phyloP scores from a whole-genome alignment of 2,888 invertebrate genomes.

The Isoperla grammatica region DNA sequence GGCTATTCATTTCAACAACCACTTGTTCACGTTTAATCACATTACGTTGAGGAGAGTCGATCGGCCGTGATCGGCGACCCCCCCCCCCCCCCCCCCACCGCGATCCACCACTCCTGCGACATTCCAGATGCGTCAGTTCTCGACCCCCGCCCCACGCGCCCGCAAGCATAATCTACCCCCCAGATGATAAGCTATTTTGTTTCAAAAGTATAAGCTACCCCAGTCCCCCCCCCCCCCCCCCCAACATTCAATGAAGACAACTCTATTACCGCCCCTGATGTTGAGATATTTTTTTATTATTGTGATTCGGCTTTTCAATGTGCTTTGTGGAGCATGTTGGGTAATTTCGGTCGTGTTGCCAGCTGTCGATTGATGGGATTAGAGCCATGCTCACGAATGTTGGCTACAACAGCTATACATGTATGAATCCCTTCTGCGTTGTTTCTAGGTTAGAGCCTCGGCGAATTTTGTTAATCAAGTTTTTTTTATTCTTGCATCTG shows the following conservation, averaged over 20 bases:
- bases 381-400: not conserved
- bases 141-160: not conserved
- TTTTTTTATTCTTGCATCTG: no score
- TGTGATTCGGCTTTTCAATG: constrained; percentile 5
- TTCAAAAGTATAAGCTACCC: constrained; percentile 13
- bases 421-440: no score
- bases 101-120: not conserved
- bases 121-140: constrained; percentile 12
- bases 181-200: constrained; percentile 3
- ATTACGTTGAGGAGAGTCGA: constrained; percentile 1
- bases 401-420: no score
- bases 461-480: no score
- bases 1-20: constrained; percentile 7
- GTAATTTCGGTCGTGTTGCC: constrained; percentile 9
- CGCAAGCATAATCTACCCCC: not conserved
- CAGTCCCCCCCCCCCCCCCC: not conserved
- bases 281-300: constrained; percentile 10
- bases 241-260: not conserved
- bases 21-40: constrained; percentile 16
- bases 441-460: no score
- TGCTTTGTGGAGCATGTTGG: constrained; percentile 16
- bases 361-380: constrained; percentile 10
- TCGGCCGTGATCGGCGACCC: not conserved
- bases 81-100: not conserved
- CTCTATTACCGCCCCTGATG: not conserved